These are phyloP conservation scores for Lasioglossum malachurum DNA, from an alignment of 2,888 invertebrate genomes.

Conservation along the genomic window DNA sequence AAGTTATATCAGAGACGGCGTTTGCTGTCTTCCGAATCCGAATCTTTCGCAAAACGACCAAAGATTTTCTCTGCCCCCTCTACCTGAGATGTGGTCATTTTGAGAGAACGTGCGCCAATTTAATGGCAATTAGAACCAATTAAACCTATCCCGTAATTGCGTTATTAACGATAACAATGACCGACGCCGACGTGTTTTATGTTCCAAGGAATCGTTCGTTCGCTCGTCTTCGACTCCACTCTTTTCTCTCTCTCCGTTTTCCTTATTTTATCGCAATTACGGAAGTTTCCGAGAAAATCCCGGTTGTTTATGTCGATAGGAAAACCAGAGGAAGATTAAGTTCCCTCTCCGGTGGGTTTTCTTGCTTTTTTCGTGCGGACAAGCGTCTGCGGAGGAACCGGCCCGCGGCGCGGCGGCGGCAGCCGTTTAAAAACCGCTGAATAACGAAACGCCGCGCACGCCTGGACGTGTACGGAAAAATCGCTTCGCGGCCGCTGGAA, in stretches of 20 bases:
- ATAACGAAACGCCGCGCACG: neutral
- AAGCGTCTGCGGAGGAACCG: neutral
- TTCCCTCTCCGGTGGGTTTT: neutral
- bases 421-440: neutral
- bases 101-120: conserved; percentile 16
- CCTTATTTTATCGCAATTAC: conserved; percentile 27
- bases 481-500: neutral
- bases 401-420: neutral
- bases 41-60: neutral
- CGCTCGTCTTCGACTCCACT: neutral
- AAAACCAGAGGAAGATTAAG: conserved; percentile 24
- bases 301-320: conserved; percentile 27
- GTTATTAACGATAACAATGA: conserved; percentile 15
- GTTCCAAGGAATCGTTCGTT: neutral
- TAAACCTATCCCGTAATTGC: conserved; percentile 12
- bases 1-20: conserved; percentile 50
- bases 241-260: neutral
- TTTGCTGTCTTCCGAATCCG: conserved; percentile 40
- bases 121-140: conserved; percentile 24
- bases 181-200: conserved; percentile 4
- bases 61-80: neutral
- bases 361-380: neutral
- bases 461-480: neutral
- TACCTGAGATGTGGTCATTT: neutral
- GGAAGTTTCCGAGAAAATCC: conserved; percentile 1